Conservation (phyloP, 2,888 invertebrate genomes). For the Limnephilus lunatus region DNA sequence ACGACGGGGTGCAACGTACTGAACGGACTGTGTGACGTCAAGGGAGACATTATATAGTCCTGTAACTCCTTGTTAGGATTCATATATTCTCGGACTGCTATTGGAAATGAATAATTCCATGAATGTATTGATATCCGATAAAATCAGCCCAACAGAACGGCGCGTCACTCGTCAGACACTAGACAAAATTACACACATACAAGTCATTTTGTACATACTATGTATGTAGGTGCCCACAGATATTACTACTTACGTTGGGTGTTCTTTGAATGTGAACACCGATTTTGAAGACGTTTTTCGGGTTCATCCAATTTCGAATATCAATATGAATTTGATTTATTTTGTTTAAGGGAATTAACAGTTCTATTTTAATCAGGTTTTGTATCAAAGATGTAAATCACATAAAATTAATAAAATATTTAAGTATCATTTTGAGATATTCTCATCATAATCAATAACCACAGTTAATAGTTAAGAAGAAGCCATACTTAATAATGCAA, state of each 20-base stretch:
- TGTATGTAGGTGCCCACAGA: too few species aligned
- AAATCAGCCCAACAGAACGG: conserved; percentile 11
- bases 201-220: neutral
- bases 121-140: conserved; percentile 33
- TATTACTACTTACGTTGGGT: neutral
- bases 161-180: neutral
- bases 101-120: conserved; percentile 1
- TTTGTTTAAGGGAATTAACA: neutral
- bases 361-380: neutral
- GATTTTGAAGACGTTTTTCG: neutral
- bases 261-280: neutral
- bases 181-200: neutral
- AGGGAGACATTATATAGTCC: conserved; percentile 46
- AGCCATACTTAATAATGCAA: too few species aligned
- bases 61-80: conserved; percentile 51
- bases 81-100: conserved; percentile 49
- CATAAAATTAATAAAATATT: neutral
- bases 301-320: neutral
- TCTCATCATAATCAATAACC: neutral
- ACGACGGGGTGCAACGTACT: conserved; percentile 45
- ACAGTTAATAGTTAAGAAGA: too few species aligned
- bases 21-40: conserved; percentile 53
- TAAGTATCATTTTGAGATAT: neutral
- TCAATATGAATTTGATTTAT: neutral
- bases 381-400: neutral